phyloP scores from a whole-genome alignment of 2,797 vertebrate species.

The Oceanodroma leucorhoa region DNA sequence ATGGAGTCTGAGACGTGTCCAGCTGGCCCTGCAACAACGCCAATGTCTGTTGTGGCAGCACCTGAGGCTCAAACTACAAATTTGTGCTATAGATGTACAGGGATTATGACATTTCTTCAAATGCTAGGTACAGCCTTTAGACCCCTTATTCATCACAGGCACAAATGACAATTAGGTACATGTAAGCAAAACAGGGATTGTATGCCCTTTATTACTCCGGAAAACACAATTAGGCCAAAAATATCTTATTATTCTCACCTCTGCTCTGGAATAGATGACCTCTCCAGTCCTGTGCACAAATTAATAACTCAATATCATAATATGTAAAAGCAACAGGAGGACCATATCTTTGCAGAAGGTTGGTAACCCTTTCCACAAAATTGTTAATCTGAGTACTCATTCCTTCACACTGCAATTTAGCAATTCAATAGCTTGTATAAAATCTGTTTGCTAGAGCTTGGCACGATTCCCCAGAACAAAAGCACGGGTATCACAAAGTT shows the following conservation, averaged over 20 bases:
- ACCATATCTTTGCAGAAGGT: neutral
- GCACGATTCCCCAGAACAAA: neutral
- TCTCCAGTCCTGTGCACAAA: neutral
- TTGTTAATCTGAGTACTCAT: neutral
- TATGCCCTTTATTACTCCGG: neutral
- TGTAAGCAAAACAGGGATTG: neutral
- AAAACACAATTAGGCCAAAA: slow-evolving; percentile 1
- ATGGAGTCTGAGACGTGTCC: neutral
- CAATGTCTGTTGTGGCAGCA: neutral
- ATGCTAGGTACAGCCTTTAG: neutral
- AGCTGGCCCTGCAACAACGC: neutral
- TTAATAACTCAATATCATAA: neutral
- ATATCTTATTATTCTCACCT: neutral
- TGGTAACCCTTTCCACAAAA: neutral
- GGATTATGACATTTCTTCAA: neutral
- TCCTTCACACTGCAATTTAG: neutral
- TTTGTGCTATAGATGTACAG: neutral
- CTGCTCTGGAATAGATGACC: neutral
- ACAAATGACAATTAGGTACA: neutral
- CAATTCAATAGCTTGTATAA: neutral
- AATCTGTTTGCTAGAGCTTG: neutral
- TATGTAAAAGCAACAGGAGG: neutral
- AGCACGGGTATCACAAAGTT: neutral
- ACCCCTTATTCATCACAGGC: neutral
- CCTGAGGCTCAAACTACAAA: neutral